Percentiles rank a stretch among this genome's conserved stretches.
These are phyloP conservation scores for Sminthopsis crassicaudata DNA, from an alignment of 2,113 vertebrate genomes.

Conservation along the genomic window DNA sequence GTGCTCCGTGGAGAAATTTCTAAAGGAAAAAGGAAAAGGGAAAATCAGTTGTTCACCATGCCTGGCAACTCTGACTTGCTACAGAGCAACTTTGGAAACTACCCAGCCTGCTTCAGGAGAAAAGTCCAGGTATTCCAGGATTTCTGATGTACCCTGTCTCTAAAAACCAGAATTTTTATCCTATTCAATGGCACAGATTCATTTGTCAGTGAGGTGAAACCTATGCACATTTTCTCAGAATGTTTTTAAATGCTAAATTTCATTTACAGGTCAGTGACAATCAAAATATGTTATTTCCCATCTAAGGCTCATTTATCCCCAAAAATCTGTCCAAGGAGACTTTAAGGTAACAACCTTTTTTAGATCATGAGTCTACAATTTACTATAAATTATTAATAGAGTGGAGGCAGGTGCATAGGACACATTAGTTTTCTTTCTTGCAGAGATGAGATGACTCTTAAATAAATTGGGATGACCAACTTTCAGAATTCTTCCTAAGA, in stretches of 20 bases:
- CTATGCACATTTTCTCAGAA: not conserved
- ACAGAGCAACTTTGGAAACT: not conserved
- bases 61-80: fast-evolving
- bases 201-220: not conserved
- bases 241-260: not conserved
- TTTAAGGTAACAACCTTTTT: not conserved
- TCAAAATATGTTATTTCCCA: not conserved
- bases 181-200: not conserved
- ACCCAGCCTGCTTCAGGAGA: not conserved
- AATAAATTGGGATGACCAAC: not conserved
- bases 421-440: not conserved
- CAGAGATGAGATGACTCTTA: fast-evolving
- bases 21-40: no score
- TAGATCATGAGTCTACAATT: not conserved
- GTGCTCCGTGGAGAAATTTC: not conserved
- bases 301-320: not conserved
- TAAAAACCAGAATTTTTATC: fast-evolving
- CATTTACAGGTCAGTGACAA: not conserved
- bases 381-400: fast-evolving
- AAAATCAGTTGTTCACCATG: fast-evolving
- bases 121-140: not conserved
- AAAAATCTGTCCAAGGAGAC: not conserved
- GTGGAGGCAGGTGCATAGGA: not conserved
- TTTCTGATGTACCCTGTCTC: not conserved
- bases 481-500: not conserved